These are phyloP conservation scores for Bufo bufo DNA, from an alignment of 2,113 vertebrate species.

Conservation along the genomic window DNA sequence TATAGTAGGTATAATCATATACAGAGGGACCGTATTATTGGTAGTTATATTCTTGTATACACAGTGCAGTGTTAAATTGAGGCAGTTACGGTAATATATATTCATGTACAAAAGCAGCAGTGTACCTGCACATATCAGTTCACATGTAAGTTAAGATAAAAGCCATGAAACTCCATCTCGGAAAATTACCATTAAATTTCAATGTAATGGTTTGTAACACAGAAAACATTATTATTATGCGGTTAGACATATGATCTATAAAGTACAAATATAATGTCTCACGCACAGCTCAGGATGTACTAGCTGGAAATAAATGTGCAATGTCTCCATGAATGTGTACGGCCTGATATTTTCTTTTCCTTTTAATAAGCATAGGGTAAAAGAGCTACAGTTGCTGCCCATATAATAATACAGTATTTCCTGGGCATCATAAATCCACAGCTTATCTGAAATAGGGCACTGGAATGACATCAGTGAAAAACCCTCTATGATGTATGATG, in stretches of 20 bases:
- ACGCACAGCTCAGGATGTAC: background rate
- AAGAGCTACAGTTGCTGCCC: background rate
- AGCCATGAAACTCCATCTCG: background rate
- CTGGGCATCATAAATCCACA: slow-evolving; percentile 4
- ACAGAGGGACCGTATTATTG: no score
- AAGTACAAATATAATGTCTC: background rate
- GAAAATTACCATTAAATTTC: background rate
- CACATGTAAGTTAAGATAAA: background rate
- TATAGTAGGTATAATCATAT: no score
- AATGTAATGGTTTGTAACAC: background rate
- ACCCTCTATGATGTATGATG: slow-evolving; percentile 7
- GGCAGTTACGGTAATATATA: no score
- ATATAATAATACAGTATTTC: background rate
- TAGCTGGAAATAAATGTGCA: background rate
- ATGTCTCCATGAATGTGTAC: background rate
- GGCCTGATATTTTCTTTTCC: background rate
- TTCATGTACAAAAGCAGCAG: no score
- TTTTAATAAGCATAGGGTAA: background rate
- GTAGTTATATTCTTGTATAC: no score
- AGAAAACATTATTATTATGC: background rate
- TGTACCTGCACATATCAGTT: no score
- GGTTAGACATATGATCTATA: background rate
- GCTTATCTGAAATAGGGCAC: slow-evolving; percentile 10
- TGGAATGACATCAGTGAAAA: slow-evolving; percentile 8
- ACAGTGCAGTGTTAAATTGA: no score